A percentile compares a stretch with the other conserved stretches of the same genome.
Evolutionary conservation across 2,888 invertebrate genomes (phyloP).

Genomic region (Limenitis camilla): DNA sequence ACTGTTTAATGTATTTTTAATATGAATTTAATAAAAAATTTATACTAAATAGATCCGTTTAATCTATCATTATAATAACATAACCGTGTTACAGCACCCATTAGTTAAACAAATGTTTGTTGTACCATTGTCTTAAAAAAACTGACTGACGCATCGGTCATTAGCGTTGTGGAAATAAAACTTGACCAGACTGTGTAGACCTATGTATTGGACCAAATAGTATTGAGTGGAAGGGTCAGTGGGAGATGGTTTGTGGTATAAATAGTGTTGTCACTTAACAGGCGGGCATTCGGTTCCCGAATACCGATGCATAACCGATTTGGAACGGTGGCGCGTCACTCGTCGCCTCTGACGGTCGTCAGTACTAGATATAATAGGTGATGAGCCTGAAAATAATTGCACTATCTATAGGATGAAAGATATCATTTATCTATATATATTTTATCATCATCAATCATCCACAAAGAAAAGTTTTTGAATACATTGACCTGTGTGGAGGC

Average conservation of each 20-base stretch:
- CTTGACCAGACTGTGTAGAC: constrained; percentile 21
- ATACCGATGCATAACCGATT: constrained; percentile 59
- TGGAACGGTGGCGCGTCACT: constrained; percentile 57
- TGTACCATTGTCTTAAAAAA: constrained; percentile 25
- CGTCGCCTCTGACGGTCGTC: constrained; percentile 35
- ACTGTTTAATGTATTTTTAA: too few relatives aligned
- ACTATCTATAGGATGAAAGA: too few relatives aligned
- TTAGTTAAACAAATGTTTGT: constrained; percentile 31
- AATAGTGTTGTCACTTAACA: constrained; percentile 66
- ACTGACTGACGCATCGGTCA: constrained; percentile 31
- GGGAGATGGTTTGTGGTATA: constrained; percentile 44
- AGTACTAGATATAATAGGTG: not conserved
- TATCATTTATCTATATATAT: too few relatives aligned
- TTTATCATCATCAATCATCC: too few relatives aligned
- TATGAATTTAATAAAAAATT: not conserved
- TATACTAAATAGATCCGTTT: constrained; percentile 3
- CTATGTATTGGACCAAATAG: not conserved
- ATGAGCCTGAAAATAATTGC: too few relatives aligned
- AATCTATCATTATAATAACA: constrained; percentile 13
- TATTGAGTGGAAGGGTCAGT: constrained; percentile 28
- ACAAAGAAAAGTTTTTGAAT: too few relatives aligned
- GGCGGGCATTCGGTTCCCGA: constrained; percentile 55
- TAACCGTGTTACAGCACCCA: constrained; percentile 22
- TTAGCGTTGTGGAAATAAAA: constrained; percentile 33
- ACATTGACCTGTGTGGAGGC: too few relatives aligned